Percentiles rank a stretch among this genome's conserved stretches.
phyloP scores from a whole-genome alignment of 2,888 invertebrate genomes.

The Entomobrya proxima region DNA sequence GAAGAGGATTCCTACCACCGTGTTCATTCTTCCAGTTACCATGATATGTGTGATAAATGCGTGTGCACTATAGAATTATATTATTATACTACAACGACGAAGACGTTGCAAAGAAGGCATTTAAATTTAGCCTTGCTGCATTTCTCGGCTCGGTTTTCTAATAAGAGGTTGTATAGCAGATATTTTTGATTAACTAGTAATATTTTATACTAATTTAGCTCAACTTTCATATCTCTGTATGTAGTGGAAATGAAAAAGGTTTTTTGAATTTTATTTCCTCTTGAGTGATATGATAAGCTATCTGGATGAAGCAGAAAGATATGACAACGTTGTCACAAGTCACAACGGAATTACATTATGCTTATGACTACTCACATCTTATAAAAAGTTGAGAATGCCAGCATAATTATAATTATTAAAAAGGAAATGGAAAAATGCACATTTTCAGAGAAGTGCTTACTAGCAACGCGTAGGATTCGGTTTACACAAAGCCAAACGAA shows the following conservation, averaged over 20 bases:
- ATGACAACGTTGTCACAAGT: slow-evolving; percentile 39
- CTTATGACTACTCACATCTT: not conserved
- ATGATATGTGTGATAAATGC: not conserved
- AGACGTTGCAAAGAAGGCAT: not conserved
- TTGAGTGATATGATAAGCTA: slow-evolving; percentile 27
- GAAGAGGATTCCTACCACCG: not conserved
- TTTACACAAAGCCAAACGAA: not conserved
- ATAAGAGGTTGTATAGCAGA: not conserved
- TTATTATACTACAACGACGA: too few relatives aligned
- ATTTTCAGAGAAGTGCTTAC: not conserved
- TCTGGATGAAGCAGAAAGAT: slow-evolving; percentile 11
- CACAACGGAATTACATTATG: slow-evolving; percentile 9
- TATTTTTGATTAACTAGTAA: slow-evolving; percentile 16
- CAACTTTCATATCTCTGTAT: not conserved
- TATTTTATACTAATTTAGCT: slow-evolving; percentile 31
- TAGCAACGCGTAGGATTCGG: not conserved
- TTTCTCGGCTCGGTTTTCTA: not conserved
- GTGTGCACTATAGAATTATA: too few relatives aligned
- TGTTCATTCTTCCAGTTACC: not conserved
- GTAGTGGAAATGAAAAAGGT: not conserved
- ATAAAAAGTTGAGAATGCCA: not conserved
- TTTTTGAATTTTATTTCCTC: not conserved
- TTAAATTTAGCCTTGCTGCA: not conserved
- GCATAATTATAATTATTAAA: not conserved
- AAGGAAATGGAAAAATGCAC: not conserved